Base-by-base conservation (phyloP, 2,888 invertebrate species). In the Tenthredo notha region DNA sequence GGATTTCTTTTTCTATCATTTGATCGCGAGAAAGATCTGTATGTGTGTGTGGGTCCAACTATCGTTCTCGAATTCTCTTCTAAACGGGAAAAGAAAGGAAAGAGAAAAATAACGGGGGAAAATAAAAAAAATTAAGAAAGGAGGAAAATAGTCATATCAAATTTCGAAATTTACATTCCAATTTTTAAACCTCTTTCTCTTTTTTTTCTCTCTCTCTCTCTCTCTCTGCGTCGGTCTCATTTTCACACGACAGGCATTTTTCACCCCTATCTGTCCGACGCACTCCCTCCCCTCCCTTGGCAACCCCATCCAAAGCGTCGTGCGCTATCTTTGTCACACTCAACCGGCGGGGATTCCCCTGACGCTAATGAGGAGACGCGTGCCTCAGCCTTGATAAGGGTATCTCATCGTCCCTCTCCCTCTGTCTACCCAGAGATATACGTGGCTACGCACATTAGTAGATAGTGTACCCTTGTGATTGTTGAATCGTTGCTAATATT, bases 351-450 rank as follows among this genome's bases (percentile, higher is more conserved):
- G 80, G 67, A 47, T 83, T 58, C 83, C 83, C 83, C 47, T 50
- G 43, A 86, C 83, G 86, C 89, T 90, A 90, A 91, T 90, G 91
- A 91, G 90, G 87, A 88, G 89, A 90, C 89, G 91, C 89, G 88
- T 90, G 90, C 88, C 88, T 86, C 88, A 84, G 88, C 86, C 85
- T 86, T 88, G 90, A 90, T 90, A 90, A 91, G 89, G 88, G 88
- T 88, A 87, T 89, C 87, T 89, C 67, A 29, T 9, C 58, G 65
- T n/a, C 47, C 21, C 83, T 33, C 47, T 54, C n/a, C 37, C 47
- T 65, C 25, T 29, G 74, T 74, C 74, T 74, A 43, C 40, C 10
- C 43, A 29, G 29, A 67, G 29, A 33, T 33, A 29, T 25, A 67
- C 70, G 18, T 70, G 33, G 29, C 61, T 7, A 61, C 61, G 25